Conservation (phyloP, 2,888 invertebrate genomes). For the Catocala nupta region DNA sequence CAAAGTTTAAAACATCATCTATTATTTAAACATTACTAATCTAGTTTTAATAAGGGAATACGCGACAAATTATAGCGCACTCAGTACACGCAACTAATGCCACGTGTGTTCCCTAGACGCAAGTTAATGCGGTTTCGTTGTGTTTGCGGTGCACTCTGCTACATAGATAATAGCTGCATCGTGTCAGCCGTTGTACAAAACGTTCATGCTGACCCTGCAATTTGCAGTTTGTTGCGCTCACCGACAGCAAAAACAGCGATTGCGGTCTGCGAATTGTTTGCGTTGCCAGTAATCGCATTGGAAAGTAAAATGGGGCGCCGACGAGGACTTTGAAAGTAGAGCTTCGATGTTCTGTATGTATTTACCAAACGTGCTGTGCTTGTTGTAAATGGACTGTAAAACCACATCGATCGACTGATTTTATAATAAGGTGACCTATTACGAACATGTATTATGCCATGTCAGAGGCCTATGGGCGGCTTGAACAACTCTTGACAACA, state of each 20-base stretch:
- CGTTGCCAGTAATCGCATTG: slow-evolving; percentile 29
- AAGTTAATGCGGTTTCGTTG: slow-evolving; percentile 51
- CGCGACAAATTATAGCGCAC: background rate
- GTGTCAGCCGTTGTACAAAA: slow-evolving; percentile 48
- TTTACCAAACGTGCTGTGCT: background rate
- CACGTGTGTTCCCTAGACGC: slow-evolving; percentile 39
- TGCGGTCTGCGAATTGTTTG: slow-evolving; percentile 50
- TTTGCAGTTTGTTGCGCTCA: slow-evolving; percentile 53
- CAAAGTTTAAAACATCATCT: too few species aligned
- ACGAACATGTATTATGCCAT: too few species aligned
- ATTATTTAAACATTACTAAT: too few species aligned
- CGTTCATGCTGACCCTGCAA: slow-evolving; percentile 45
- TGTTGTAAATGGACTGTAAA: background rate
- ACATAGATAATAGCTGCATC: slow-evolving; percentile 54
- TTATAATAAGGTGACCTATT: background rate
- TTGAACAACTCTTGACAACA: too few species aligned
- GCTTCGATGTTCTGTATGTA: background rate
- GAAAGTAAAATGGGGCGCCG: slow-evolving; percentile 25
- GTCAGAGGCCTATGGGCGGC: too few species aligned
- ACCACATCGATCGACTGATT: background rate
- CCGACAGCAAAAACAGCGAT: slow-evolving; percentile 51
- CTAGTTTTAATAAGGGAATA: too few species aligned
- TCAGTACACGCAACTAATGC: slow-evolving; percentile 37
- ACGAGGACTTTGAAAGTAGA: slow-evolving; percentile 24
- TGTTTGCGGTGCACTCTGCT: slow-evolving; percentile 45